Evolutionary conservation across 2,797 vertebrate species (phyloP), one percentile per base, ranked within the genome.

Genomic region (Crocidura indochinensis): DNA sequence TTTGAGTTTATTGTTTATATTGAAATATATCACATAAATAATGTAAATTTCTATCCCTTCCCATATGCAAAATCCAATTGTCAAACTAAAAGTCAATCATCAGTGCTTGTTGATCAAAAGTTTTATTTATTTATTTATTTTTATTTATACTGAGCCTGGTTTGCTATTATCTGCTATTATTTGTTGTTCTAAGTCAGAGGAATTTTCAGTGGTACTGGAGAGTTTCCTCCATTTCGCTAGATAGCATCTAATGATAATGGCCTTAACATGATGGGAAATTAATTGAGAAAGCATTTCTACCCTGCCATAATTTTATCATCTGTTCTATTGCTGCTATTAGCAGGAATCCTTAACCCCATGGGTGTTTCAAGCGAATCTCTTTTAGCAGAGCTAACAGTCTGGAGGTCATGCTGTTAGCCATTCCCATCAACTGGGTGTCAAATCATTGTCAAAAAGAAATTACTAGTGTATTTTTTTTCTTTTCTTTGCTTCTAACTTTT

Each of bases 241-340:
- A 97, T 97, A 96, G 97, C 94, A 96, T 95, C 96, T 96, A 97
- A 95, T 95, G 97, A 97, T 98, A 98, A 98, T 97, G 96, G 97
- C 96, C 94, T 97, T 97, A 96, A 97, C 95, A 95, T 97, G 96
- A 98, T 97, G 96, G 91, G 94, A 97, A 98, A 98, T 98, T 98
- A 98, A 98, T 98, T 97, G 98, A 97, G 96, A 97, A 97, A 94
- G 94, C 97, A 97, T 97, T 98, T 98, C 95, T 93, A 87, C 87
- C 87, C 92, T 74, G 17, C 96, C 94, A 94, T 98, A 97, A 98
- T 98, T 97, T 97, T 96, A 96, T 97, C 97, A 94, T 96, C 95
- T 92, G 44, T 96, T 96, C 96, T 97, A 94, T 96, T 85, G 95
- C 96, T 96, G 96, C 97, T 97, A 96, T 98, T 98, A 98, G 95